Evolutionary conservation across 2,113 vertebrate genomes (phyloP).

Genomic region (Cyphomyrus plagiostoma): DNA sequence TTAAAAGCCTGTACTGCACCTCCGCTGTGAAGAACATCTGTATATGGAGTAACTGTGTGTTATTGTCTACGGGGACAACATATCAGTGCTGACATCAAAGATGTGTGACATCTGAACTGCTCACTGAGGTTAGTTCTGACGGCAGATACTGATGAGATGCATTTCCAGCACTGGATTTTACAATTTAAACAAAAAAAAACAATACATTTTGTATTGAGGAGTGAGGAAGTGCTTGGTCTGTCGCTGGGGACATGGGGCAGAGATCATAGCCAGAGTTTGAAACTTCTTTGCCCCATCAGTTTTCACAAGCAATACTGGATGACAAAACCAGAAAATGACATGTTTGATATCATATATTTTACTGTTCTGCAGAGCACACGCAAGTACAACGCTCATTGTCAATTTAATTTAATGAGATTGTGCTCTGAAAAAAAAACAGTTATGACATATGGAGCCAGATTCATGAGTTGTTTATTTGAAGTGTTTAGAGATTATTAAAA

Average conservation of each 20-base stretch:
- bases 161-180: not conserved
- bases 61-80: conserved; percentile 47
- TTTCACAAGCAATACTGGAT: not conserved
- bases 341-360: not conserved
- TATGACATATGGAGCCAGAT: not conserved
- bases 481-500: not conserved
- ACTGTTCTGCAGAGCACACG: not conserved
- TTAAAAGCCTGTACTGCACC: not conserved
- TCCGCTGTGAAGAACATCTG: not conserved
- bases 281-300: not conserved
- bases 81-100: conserved; percentile 61
- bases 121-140: not conserved
- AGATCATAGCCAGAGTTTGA: not conserved
- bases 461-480: not conserved
- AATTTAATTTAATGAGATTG: not conserved
- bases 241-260: not conserved
- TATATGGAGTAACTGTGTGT: conserved; percentile 12
- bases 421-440: not conserved
- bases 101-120: conserved; percentile 33
- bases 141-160: not conserved
- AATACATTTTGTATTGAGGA: not conserved
- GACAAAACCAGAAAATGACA: not conserved
- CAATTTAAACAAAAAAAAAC: not conserved
- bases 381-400: not conserved
- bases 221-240: not conserved